A percentile compares a stretch with the other conserved stretches of the same genome.
Conservation (phyloP, 2,888 invertebrate genomes). For the Dilophus febrilis region DNA sequence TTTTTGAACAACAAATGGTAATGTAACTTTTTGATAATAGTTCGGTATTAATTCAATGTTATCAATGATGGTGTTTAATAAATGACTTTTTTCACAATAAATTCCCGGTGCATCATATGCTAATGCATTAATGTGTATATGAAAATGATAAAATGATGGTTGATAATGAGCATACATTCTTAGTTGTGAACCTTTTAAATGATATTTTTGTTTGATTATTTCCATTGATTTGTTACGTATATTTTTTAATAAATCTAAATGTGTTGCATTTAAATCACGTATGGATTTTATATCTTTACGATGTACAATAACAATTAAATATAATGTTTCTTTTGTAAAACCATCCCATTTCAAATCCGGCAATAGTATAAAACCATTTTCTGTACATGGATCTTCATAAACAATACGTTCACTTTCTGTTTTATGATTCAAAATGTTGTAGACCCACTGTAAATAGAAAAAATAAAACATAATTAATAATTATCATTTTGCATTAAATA, state of each 20-base stretch:
- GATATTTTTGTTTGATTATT: slow-evolving; percentile 61
- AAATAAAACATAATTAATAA: not conserved
- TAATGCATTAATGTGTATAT: slow-evolving; percentile 79
- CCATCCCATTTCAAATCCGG: slow-evolving; percentile 98
- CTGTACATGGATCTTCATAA: slow-evolving; percentile 54
- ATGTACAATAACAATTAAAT: slow-evolving; percentile 66
- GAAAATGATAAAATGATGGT: slow-evolving; percentile 92
- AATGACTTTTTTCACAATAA: slow-evolving; percentile 69
- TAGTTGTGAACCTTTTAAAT: slow-evolving; percentile 48
- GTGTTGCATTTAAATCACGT: slow-evolving; percentile 59
- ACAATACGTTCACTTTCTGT: slow-evolving; percentile 78
- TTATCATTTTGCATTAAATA: too few species aligned
- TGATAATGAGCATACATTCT: slow-evolving; percentile 87
- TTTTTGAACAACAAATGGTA: slow-evolving; percentile 66
- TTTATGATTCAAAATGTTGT: slow-evolving; percentile 86
- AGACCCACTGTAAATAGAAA: slow-evolving; percentile 71
- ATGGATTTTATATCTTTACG: slow-evolving; percentile 61
- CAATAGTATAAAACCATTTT: slow-evolving; percentile 69
- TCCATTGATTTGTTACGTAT: slow-evolving; percentile 58
- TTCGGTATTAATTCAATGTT: slow-evolving; percentile 69
- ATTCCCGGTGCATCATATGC: slow-evolving; percentile 68
- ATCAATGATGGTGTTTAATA: slow-evolving; percentile 73
- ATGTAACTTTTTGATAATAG: slow-evolving; percentile 67
- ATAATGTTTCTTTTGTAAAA: slow-evolving; percentile 52
- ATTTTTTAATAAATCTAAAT: slow-evolving; percentile 69